Evolutionary conservation across 2,113 vertebrate genomes (phyloP).

Genomic region (Aegotheles bennettii): DNA sequence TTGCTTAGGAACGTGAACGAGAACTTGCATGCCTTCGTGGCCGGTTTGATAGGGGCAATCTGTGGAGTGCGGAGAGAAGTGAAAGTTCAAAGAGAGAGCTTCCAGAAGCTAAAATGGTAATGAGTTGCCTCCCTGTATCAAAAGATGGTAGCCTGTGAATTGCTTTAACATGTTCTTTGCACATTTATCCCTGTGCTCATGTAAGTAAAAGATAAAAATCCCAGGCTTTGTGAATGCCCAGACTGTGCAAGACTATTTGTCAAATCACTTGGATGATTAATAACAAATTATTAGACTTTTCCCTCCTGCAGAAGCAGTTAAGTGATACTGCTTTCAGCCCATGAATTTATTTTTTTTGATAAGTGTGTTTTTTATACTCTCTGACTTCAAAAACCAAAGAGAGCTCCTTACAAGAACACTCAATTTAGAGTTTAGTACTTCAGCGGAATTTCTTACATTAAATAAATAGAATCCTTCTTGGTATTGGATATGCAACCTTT

Average conservation of each 20-base stretch:
- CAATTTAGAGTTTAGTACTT: not conserved
- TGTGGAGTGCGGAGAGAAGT: constrained; percentile 76
- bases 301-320: not conserved
- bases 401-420: accelerated
- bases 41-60: constrained; percentile 83
- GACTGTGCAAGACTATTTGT: accelerated
- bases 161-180: not conserved
- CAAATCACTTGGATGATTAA: not conserved
- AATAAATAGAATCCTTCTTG: not conserved
- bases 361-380: not conserved
- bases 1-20: constrained; percentile 84
- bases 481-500: not conserved
- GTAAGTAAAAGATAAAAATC: not conserved
- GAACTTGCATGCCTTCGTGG: constrained; percentile 87
- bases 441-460: not conserved
- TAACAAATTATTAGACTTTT: not conserved
- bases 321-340: not conserved
- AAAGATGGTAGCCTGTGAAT: not conserved
- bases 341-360: not conserved
- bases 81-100: constrained; percentile 43
- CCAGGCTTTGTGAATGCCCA: not conserved
- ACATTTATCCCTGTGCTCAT: too few relatives aligned
- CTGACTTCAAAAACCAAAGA: not conserved
- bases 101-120: constrained; percentile 72
- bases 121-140: not conserved